Base-by-base conservation (phyloP, 1,140 invertebrate species). In the Hyles vespertilio region DNA sequence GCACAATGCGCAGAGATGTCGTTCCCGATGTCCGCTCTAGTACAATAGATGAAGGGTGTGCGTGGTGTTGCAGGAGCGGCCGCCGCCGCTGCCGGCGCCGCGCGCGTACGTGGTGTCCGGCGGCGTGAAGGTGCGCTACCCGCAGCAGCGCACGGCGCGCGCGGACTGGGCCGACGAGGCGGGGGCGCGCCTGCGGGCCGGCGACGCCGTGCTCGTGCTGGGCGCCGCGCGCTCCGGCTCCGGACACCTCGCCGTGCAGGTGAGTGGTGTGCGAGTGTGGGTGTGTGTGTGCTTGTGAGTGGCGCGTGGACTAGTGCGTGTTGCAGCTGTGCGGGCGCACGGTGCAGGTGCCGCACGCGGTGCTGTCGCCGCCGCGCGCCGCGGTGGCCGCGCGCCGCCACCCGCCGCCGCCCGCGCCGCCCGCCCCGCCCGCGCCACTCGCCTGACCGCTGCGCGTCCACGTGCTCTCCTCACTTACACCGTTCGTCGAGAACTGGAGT, bases 71-170 rank as follows among this genome's bases (percentile, higher is more conserved):
- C 79, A 96, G 95, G 96, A 97, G 88, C 91, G 95, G 63, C 96
- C 96, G 9, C 97, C 96, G 6, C 96, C 96, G 11, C 93, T 98
- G 45, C 97, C 97, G 4, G 95, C 95, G 3, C 95, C 95, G 71
- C 92, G 97, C 65, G 92, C 95, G 0, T 98, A 98, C 87, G 98
- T 96, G 33, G 95, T 98, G 45, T 91, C 94, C 34, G 96, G 96
- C 59, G 97, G 97, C 85, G 95, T 96, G n/a, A 98, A 98, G 89
- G 85, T 98, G 58, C 94, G 95, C 62, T 98, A 98, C 90, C 97
- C 97, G 40, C 97, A 98, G 89, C 96, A 94, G 56, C 92, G 97
- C 76, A 90, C 96, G 32, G 96, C 98, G 95, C 96, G 96, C 86
- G 94, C 94, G 91, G 94, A 95, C 63, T 98, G 95, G 89, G 94